Evolutionary conservation across 2,888 invertebrate species (phyloP).

Genomic region (Papilio protenor): DNA sequence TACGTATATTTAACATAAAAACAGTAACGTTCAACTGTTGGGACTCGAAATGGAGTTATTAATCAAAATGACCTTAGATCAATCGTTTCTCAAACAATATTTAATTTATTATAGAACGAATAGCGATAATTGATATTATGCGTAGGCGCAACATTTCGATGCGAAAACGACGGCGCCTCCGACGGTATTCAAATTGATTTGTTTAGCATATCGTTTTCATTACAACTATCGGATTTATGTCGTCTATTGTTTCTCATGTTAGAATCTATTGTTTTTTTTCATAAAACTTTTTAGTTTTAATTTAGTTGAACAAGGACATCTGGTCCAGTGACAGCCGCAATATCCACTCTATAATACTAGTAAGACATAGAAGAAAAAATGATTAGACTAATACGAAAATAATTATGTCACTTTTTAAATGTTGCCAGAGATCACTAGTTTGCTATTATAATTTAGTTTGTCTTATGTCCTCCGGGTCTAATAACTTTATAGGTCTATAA

Average conservation of each 20-base stretch:
- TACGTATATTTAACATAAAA: neutral
- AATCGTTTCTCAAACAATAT: slow-evolving; percentile 78
- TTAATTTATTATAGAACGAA: slow-evolving; percentile 75
- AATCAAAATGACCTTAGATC: slow-evolving; percentile 77
- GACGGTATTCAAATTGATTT: slow-evolving; percentile 67
- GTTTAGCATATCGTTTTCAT: slow-evolving; percentile 53
- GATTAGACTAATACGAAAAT: too few relatives aligned
- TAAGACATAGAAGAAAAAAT: too few relatives aligned
- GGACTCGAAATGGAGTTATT: slow-evolving; percentile 70
- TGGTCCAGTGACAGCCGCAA: too few relatives aligned
- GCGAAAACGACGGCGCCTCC: slow-evolving; percentile 79
- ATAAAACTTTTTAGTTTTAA: neutral
- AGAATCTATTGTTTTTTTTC: slow-evolving; percentile 49
- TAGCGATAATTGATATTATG: slow-evolving; percentile 76
- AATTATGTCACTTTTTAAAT: too few relatives aligned
- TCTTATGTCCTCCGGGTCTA: too few relatives aligned
- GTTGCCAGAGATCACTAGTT: too few relatives aligned
- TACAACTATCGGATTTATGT: slow-evolving; percentile 40
- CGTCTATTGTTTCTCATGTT: slow-evolving; percentile 1
- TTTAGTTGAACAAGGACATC: too few relatives aligned
- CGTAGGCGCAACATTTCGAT: slow-evolving; percentile 73
- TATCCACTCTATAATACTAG: too few relatives aligned
- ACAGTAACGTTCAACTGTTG: neutral
- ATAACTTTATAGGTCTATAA: too few relatives aligned
- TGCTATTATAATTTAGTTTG: too few relatives aligned